Evolutionary conservation across 2,113 vertebrate species (phyloP), one percentile per base, ranked within the genome.

Genomic region (Tetrao urogallus): DNA sequence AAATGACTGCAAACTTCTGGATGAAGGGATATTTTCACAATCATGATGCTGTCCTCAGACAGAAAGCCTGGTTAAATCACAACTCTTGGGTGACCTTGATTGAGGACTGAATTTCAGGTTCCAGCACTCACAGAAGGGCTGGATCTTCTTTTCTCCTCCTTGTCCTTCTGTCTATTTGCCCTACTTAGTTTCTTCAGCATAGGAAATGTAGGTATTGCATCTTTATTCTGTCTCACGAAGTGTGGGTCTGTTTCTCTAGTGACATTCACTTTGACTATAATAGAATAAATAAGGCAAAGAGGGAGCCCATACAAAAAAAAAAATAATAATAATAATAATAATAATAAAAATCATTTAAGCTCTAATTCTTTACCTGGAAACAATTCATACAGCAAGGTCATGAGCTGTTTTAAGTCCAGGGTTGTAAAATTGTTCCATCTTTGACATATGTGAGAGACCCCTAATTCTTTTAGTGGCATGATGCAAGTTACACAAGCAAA

Each of bases 1-100:
- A 95, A 93, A 88, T 86, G 92, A 88, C 86, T 90, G 73, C 64
- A 86, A 85, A 74, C 93, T 93, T 93, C 69, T 74, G 90, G 52
- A 47, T 83, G 86, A 88, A 86, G 70, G 86, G 88, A 72, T 88
- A 67, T 91, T 83, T 77, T 40, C 67, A 75, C 88, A 86, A 91
- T 82, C 75, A 69, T 71, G 74, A 64, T 50, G 32, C 48, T 69
- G 48, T 65, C 43, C 52, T 81, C 47, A 52, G 17, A 90, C 2
- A 3, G 73, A 80, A 73, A 82, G 43, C 47, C 61, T 86, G 61
- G 47, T 84, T 94, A 88, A 83, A 90, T 75, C 30, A 40, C 61
- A 67, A 21, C 52, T 78, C 28, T 57, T 72, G 20, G 78, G 30
- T 69, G 66, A 94, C 80, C 73, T 88, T 88, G 82, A 94, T 64